Evolutionary conservation across 2,797 vertebrate species (phyloP), one percentile per base, ranked within the genome.

Genomic region (Urocyon cinereoargenteus): DNA sequence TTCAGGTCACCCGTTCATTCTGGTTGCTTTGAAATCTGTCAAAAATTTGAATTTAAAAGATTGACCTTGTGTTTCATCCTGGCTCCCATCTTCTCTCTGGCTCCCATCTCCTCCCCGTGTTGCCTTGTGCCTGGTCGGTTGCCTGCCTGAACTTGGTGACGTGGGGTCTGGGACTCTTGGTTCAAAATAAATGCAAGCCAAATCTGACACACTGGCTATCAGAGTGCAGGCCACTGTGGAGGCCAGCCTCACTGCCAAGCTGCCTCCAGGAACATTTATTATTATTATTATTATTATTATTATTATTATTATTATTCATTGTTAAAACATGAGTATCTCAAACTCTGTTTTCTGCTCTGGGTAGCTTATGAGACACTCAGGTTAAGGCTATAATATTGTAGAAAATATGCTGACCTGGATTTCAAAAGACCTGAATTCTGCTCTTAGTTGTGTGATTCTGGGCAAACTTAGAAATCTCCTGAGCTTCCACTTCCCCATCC

Each of bases 361-460:
- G 49, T 53, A 68, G 13, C 14, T 89, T 85, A 62, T 53, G 55
- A 91, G 22, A 53, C 88, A 88, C 18, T 73, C 5, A 68, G 19
- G 49, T 16, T 75, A 86, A 59, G n/a, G 26, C 77, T 85, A 24
- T 57, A 51, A 26, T 83, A 90, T 26, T 77, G 34, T 10, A 79
- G 53, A 57, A 96, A 89, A 85, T 66, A 95, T 57, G 21, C 31
- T 87, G 61, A 87, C 51, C 18, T 78, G 49, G 55, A 77, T 88
- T 87, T 96, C 40, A 57, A 49, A 10, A 90, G 53, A 49, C 53
- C 22, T 90, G 64, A 77, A 79, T 70, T 86, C 19, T 66, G 11
- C 59, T 88, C 4, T 19, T 64, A 73, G 21, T 49, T 89, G 6
- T 77, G 5, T 57, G 53, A 84, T 53, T 40, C 51, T 83, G 28